Conservation (phyloP, 1,140 invertebrate genomes). For the Magallana ariakensis region DNA sequence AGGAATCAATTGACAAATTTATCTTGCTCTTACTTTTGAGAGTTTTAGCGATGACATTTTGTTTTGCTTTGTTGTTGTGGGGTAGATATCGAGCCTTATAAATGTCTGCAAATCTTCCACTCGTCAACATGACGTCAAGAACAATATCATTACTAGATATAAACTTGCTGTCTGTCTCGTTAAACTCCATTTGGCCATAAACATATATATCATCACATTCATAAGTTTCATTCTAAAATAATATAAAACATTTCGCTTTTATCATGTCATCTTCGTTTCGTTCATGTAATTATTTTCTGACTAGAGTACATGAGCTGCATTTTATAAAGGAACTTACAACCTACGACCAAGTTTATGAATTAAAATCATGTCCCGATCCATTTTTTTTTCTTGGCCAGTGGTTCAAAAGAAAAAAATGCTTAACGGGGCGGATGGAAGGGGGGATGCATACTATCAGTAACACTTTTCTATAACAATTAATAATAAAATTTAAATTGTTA, state of each 20-base stretch:
- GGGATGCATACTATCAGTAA: too few relatives aligned
- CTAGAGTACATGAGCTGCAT: too few relatives aligned
- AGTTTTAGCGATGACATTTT: conserved; percentile 45
- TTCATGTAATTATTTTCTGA: too few relatives aligned
- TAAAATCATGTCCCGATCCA: too few relatives aligned
- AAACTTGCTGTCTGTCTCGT: conserved; percentile 17
- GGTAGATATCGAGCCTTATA: conserved; percentile 50
- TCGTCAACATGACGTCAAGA: conserved; percentile 45
- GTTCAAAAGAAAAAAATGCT: too few relatives aligned
- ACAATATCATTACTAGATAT: conserved; percentile 40
- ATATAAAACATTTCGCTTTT: neutral
- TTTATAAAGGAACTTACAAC: too few relatives aligned
- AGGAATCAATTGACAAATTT: neutral
- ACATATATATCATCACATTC: conserved; percentile 53
- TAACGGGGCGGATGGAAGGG: too few relatives aligned
- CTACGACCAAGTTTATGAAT: too few relatives aligned
- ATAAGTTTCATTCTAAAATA: conserved; percentile 15
- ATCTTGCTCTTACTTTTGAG: conserved; percentile 40
- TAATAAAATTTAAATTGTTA: too few relatives aligned
- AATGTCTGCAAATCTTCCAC: conserved; percentile 56
- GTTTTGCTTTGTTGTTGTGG: conserved; percentile 49
- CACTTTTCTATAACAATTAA: too few relatives aligned
- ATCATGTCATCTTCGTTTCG: too few relatives aligned
- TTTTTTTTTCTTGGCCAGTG: too few relatives aligned
- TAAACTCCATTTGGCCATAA: conserved; percentile 54